phyloP scores from a whole-genome alignment of 2,888 invertebrate species.

The Actias luna region DNA sequence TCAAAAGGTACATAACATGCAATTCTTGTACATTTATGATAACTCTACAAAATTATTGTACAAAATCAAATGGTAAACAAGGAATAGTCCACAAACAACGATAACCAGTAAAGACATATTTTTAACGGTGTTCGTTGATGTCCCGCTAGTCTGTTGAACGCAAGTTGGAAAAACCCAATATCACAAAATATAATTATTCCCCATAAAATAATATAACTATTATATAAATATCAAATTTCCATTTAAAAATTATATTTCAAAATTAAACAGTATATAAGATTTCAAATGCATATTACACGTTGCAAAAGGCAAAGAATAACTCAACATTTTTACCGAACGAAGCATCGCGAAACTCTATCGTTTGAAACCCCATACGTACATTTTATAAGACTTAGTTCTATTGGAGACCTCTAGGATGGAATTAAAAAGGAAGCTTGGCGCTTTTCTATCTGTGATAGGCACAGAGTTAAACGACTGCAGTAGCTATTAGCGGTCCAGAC shows the following conservation, averaged over 20 bases:
- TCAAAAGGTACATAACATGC: no score
- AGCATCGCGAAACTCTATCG: background rate
- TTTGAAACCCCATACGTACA: background rate
- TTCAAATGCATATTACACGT: background rate
- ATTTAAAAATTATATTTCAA: background rate
- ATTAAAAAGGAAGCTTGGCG: constrained; percentile 46
- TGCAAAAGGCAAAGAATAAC: background rate
- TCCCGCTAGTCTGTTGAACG: no score
- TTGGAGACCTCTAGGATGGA: constrained; percentile 13
- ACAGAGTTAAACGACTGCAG: constrained; percentile 54
- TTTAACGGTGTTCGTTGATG: no score
- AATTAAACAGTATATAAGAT: background rate
- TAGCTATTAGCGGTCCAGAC: constrained; percentile 53
- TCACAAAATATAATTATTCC: no score
- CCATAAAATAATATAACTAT: background rate
- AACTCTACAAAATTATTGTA: no score
- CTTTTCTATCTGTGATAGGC: constrained; percentile 53
- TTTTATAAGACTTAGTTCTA: constrained; percentile 9
- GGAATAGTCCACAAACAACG: no score
- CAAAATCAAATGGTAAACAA: no score
- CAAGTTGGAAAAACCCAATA: no score
- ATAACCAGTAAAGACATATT: no score
- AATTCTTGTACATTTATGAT: no score
- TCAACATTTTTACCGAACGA: background rate
- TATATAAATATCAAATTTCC: background rate